phyloP scores from a whole-genome alignment of 2,113 vertebrate genomes.

The Phalacrocorax aristotelis region DNA sequence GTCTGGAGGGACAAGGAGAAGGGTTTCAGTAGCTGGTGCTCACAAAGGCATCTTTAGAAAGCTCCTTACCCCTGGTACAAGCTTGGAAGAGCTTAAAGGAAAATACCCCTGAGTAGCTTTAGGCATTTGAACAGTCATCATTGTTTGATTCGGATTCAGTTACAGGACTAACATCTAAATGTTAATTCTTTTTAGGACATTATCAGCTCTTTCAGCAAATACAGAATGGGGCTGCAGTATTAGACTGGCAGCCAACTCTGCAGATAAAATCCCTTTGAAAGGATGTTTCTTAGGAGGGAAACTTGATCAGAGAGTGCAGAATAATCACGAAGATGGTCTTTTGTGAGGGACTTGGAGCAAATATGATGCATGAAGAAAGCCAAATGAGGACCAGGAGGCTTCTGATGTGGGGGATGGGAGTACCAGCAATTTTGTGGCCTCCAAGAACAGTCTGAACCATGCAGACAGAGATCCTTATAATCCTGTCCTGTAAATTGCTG shows the following conservation, averaged over 20 bases:
- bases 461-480: not conserved
- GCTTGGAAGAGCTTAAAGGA: slow-evolving; percentile 49
- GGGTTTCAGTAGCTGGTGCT: slow-evolving; percentile 36
- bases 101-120: slow-evolving; percentile 47
- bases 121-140: slow-evolving; percentile 37
- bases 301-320: slow-evolving; percentile 27
- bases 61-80: slow-evolving; percentile 21
- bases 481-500: not conserved
- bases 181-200: slow-evolving; percentile 46
- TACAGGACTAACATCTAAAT: slow-evolving; percentile 49
- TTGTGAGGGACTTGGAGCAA: not conserved
- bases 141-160: slow-evolving; percentile 49
- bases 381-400: not conserved
- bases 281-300: slow-evolving; percentile 40
- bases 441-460: not conserved
- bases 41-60: slow-evolving; percentile 66
- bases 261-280: slow-evolving; percentile 59
- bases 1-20: slow-evolving; percentile 48
- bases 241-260: slow-evolving; percentile 3
- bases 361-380: not conserved
- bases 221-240: slow-evolving; percentile 33
- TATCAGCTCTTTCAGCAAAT: slow-evolving; percentile 50
- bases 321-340: not conserved
- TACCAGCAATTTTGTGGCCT: not conserved
- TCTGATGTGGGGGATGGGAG: not conserved